These are phyloP conservation scores for Semnornis frantzii DNA, from an alignment of 2,113 vertebrate genomes.

Conservation along the genomic window DNA sequence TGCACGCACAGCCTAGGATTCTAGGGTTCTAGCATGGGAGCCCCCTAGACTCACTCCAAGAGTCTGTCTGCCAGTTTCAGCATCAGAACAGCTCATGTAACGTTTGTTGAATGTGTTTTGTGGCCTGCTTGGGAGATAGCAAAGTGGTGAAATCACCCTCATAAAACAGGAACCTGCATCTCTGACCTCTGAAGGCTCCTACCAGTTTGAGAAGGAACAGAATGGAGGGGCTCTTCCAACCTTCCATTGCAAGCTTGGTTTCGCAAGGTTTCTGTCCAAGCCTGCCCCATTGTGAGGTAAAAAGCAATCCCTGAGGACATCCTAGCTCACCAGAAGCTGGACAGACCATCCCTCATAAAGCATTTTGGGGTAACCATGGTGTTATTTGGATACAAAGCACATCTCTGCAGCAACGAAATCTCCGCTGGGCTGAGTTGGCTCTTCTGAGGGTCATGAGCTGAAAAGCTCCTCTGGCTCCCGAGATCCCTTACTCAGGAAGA, in stretches of 20 bases:
- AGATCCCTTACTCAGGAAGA: not conserved
- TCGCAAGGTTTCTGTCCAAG: not conserved
- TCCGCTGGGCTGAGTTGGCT: no score
- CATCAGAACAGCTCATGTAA: not conserved
- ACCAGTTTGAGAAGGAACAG: not conserved
- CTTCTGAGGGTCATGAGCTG: not conserved
- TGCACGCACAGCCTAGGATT: no score
- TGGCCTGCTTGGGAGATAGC: not conserved
- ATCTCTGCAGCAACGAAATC: not conserved
- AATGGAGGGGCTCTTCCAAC: not conserved
- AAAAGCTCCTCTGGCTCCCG: not conserved
- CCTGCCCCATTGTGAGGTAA: not conserved
- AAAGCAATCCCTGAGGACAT: not conserved
- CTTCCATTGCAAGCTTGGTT: not conserved
- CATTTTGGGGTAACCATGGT: not conserved
- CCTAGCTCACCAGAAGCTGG: not conserved
- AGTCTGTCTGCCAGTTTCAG: not conserved
- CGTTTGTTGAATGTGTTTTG: not conserved
- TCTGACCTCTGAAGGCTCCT: not conserved
- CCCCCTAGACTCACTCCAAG: not conserved
- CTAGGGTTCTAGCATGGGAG: not conserved
- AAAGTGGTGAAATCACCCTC: fast-evolving
- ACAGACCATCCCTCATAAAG: not conserved
- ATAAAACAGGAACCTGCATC: not conserved
- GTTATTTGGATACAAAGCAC: not conserved